Evolutionary conservation across 2,888 invertebrate genomes (phyloP), one percentile per base, ranked within the genome.

Genomic region (Polia nebulosa): DNA sequence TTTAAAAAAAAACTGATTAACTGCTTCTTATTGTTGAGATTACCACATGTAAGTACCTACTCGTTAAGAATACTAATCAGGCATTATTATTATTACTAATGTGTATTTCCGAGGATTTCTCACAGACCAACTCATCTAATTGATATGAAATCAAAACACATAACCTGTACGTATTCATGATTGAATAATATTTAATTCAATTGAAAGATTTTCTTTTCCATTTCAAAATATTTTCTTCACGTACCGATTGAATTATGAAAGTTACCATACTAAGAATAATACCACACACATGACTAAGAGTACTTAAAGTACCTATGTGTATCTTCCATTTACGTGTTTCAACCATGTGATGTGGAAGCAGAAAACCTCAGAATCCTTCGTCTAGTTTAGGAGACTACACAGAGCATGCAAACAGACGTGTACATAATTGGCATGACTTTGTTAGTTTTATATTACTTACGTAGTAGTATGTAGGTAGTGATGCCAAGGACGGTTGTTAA

Each of bases 401-500:
- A 29, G 17, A 64, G 6, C 74, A 72, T 74, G 67, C 51, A 74
- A 56, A 20, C 29, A 66, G 15, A 52, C 51, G 25, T 66, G 71
- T 44, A 25, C 8, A n/a, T 74, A 51, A 71, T 74, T 63, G 63
- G 25, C 62, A 29, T 29, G 17, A 62, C 63, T 55, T 64, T 49
- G 34, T 63, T 60, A 41, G 15, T 52, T 52, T 57, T 29, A 20
- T 36, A 36, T 11, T 49, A 39, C 17, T 4, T 39, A n/a, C 13
- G n/a, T 51, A 52, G 15, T 22, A 6, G 41, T 27, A 76, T 52
- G 76, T 61, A 57, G 56, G 52, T 61, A 76, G 25, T 27, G 51
- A 57, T 76, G 61, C 61, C 76, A 69, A 69, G 76, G 76, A 17
- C 70, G 27, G 45, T 51, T 52, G n/a, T 57, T 68, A 68, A 60